Evolutionary conservation across 1,140 invertebrate species (phyloP).

Genomic region (Octopus sinensis): DNA sequence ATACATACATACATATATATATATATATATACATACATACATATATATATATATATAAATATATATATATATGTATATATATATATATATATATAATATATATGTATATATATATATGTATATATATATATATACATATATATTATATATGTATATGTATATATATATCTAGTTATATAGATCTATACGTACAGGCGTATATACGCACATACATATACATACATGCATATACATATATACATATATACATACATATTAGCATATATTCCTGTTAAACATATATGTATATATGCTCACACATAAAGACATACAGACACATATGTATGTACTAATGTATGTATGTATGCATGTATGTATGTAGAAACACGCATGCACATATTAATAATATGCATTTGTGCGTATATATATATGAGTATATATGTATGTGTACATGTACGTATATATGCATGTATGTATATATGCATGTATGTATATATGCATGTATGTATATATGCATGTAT

Average conservation of each 20-base stretch:
- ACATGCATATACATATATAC: background rate
- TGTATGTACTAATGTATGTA: background rate
- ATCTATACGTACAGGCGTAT: background rate
- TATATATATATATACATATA: conserved; percentile 1
- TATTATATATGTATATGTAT: no score
- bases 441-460: background rate
- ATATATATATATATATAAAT: no score
- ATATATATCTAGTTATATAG: background rate
- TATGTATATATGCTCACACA: background rate
- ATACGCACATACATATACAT: background rate
- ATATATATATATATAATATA: no score
- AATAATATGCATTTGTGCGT: background rate
- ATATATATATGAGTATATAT: background rate
- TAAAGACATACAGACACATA: background rate
- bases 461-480: background rate
- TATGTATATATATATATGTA: no score
- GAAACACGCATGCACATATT: background rate
- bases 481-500: background rate
- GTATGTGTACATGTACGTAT: background rate
- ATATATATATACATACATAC: no score
- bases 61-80: no score
- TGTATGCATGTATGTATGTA: background rate
- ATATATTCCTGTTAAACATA: background rate
- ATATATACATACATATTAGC: background rate
- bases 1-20: no score